Conservation (phyloP, 2,113 vertebrate genomes). For the Dissostichus mawsoni region DNA sequence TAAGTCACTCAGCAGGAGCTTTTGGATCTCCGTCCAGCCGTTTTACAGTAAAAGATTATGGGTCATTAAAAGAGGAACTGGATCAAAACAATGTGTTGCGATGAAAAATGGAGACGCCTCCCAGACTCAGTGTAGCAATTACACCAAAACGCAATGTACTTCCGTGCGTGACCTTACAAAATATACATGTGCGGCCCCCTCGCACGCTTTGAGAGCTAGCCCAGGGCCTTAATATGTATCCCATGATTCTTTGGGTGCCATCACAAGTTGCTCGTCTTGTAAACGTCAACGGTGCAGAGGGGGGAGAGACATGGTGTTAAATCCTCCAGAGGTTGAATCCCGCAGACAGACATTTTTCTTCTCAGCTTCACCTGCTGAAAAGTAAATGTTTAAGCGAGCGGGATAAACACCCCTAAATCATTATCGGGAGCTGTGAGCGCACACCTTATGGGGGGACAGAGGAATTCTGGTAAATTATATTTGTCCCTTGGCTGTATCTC, state of each 20-base stretch:
- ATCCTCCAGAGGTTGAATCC: slow-evolving; percentile 61
- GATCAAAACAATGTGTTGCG: slow-evolving; percentile 72
- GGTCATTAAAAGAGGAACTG: slow-evolving; percentile 72
- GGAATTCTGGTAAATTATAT: slow-evolving; percentile 74
- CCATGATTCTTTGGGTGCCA: slow-evolving; percentile 42
- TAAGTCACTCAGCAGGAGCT: slow-evolving; percentile 57
- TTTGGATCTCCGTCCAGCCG: slow-evolving; percentile 64
- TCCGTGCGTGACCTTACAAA: slow-evolving; percentile 21
- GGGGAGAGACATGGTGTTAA: slow-evolving; percentile 36
- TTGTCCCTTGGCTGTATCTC: slow-evolving; percentile 53
- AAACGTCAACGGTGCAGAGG: slow-evolving; percentile 58
- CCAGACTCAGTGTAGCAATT: background rate
- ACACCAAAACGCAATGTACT: background rate
- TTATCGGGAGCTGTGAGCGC: slow-evolving; percentile 19
- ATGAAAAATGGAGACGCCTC: slow-evolving; percentile 47
- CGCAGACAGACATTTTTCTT: slow-evolving; percentile 63
- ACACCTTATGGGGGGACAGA: slow-evolving; percentile 70
- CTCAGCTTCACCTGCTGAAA: slow-evolving; percentile 74
- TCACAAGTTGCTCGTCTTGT: slow-evolving; percentile 50
- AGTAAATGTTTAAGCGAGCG: slow-evolving; percentile 82
- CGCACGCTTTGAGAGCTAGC: background rate
- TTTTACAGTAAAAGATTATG: slow-evolving; percentile 68
- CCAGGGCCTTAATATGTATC: background rate
- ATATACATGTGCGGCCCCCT: background rate
- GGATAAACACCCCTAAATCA: slow-evolving; percentile 81